Conservation (phyloP, 1,140 invertebrate species). For the Scaptomyza pallida region DNA sequence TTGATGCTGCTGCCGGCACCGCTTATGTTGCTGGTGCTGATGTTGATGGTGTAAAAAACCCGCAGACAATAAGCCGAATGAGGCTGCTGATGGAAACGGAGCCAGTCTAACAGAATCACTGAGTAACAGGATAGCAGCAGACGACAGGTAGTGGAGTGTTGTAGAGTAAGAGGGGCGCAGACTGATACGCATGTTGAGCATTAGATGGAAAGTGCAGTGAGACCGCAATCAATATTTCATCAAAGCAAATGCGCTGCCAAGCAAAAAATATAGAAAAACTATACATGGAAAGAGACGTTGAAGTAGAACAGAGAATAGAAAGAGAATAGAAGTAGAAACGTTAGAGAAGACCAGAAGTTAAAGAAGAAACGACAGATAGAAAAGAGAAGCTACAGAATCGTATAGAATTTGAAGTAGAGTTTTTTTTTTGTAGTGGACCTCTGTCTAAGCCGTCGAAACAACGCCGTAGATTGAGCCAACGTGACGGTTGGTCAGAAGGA, state of each 20-base stretch:
- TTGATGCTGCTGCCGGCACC: conserved; percentile 22
- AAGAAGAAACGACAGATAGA: neutral
- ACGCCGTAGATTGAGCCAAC: conserved; percentile 21
- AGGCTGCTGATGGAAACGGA: conserved; percentile 5
- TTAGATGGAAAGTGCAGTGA: conserved; percentile 49
- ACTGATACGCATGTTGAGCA: conserved; percentile 70
- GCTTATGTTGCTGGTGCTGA: conserved; percentile 31
- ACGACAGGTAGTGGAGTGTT: neutral
- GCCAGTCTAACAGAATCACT: conserved; percentile 8
- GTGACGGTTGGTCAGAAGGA: neutral
- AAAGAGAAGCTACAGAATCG: conserved; percentile 1
- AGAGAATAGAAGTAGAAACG: neutral
- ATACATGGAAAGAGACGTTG: neutral
- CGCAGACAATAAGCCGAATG: conserved; percentile 63
- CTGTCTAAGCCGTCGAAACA: conserved; percentile 24
- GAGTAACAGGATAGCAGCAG: neutral
- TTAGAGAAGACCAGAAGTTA: neutral
- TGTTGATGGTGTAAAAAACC: conserved; percentile 29
- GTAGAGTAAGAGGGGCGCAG: conserved; percentile 5
- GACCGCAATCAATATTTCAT: conserved; percentile 80
- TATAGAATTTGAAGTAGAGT: conserved; percentile 19
- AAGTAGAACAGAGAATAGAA: neutral
- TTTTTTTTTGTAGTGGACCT: conserved; percentile 15
- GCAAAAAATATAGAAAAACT: conserved; percentile 26
- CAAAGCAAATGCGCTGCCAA: conserved; percentile 55